Base-by-base conservation (phyloP, 2,113 vertebrate genomes). In the Hemibates koningsi region DNA sequence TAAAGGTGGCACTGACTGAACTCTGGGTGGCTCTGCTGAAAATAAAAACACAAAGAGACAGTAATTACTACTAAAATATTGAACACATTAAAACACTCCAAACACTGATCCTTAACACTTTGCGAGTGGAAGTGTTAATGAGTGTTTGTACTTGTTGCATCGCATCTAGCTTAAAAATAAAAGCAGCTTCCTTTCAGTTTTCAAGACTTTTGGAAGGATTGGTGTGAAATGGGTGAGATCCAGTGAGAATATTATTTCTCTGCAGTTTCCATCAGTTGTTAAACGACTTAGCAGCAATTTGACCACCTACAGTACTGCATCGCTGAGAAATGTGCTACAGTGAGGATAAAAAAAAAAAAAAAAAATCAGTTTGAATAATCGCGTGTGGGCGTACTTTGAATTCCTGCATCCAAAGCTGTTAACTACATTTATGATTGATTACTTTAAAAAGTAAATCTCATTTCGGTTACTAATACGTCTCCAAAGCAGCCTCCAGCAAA, bases 381-480 rank as follows among this genome's bases (percentile, higher is more conserved):
- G 11, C n/a, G 1, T 43, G 66, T 29, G 24, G 50, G 63, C 1
- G 17, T 73, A 21, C 19, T 32, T 61, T 63, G n/a, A 34, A 73
- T 41, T 73, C 78, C 19, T 81, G 14, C 16, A 54, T 68, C 50
- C 80, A 81, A 59, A 88, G 76, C 86, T 84, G 41, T 83, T 83
- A 81, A 81, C 79, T 78, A 50, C 53, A 76, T 9, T 17, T 21
- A 3, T 88, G 80, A 91, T 79, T 86, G 87, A 83, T 87, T 50
- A 80, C 68, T 63, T 79, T 66, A 84, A 85, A 91, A 87, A 78
- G 66, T 32, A 84, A 91, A 89, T 90, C 83, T 68, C 54, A 81
- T 80, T 86, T 82, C 80, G 68, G 81, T 83, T 86, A 89, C 84
- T 66, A 89, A 91, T 92, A 68, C 78, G 56, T 92, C 88, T 91